Base-by-base conservation (phyloP, 2,888 invertebrate genomes). In the Agapostemon virescens region DNA sequence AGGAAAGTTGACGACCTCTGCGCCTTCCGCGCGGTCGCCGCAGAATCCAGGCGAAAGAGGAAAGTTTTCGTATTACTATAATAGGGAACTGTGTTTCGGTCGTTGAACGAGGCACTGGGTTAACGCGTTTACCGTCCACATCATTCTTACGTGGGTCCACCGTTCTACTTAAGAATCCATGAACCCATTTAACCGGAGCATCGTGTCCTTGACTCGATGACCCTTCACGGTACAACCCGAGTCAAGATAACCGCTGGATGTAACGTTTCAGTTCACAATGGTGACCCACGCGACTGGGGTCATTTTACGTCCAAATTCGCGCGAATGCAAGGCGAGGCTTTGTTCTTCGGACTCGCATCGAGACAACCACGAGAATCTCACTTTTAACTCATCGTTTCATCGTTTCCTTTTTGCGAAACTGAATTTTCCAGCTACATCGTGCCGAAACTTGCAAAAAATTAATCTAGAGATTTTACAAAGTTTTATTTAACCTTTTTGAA, bases 1-100 rank as follows among this genome's bases (percentile, higher is more conserved):
- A 77, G 58, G 49, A 58, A 67, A 77, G 67, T 61, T 49, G 77
- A 67, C 45, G 69, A 38, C 69, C 33, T 67, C 26, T 61, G 17
- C 67, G 63, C 61, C 33, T 20, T 30, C 9, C 33, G 33, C 61
- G 17, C 33, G 30, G 61, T 11, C 58, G 58, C 17, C n/a, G 13
- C 33, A n/a, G 23, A 15, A 69, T 30, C 6, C 11, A 7, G 13
- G 40, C 38, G 38, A 64, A 52, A 55, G 40, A 68, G 33, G 33
- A 74, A 30, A n/a, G 15, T 67, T 13, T 26, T 40, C 26, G 4
- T 40, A 15, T 55, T 13, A 13, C 55, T 55, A 55, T 55, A 30
- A 45, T 26, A 42, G 30, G 9, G 20, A 30, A 45, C 30, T 20
- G 13, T 30, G 30, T 67, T 30, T 30, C 30, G 42, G 42, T 66